Base-by-base conservation (phyloP, 2,888 invertebrate genomes). In the Zootermopsis nevadensis region DNA sequence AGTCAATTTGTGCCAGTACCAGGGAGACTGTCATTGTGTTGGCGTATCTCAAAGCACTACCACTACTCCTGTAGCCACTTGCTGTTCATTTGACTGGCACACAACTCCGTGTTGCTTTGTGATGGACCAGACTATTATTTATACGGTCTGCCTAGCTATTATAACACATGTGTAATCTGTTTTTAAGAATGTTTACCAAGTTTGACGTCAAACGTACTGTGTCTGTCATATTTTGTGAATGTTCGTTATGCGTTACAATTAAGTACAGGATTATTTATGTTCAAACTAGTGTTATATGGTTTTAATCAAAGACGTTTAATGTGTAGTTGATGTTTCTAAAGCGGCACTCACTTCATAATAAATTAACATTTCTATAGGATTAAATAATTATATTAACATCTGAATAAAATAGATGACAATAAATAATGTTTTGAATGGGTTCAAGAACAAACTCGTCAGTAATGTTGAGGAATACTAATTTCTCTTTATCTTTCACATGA, bases 1-100 rank as follows among this genome's bases (percentile, higher is more conserved):
- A 79, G 79, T 79, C 79, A 79, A 79, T 79, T 79, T 79, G 79
- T 79, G 79, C 35, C n/a, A 66, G 79, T 12, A 15, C 66, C 27
- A 55, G 66, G 35, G 38, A 79, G 60, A 74, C 60, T 31, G 33
- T 55, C 60, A 76, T 82, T 82, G 82, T 82, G 55, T 30, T 30
- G 74, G 38, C 74, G 38, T 74, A 74, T 74, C 74, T 74, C 74
- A 74, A 38, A 38, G 38, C 22, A 38, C 33, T 27, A 48, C 48
- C 48, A 48, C 48, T 15, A 48, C 48, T 15, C 8, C 48, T 66
- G 66, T 66, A 69, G 24, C 74, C 74, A 38, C 74, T 74, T 74
- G 74, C 74, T 74, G 74, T 38, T 74, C 74, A 74, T 38, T 74
- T 74, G 38, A 33, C 72, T 33, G 24, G 24, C 53, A 53, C 24